Percentiles rank a stretch among this genome's conserved stretches.
Evolutionary conservation across 1,140 invertebrate species (phyloP).

Genomic region (Bombus picipes): DNA sequence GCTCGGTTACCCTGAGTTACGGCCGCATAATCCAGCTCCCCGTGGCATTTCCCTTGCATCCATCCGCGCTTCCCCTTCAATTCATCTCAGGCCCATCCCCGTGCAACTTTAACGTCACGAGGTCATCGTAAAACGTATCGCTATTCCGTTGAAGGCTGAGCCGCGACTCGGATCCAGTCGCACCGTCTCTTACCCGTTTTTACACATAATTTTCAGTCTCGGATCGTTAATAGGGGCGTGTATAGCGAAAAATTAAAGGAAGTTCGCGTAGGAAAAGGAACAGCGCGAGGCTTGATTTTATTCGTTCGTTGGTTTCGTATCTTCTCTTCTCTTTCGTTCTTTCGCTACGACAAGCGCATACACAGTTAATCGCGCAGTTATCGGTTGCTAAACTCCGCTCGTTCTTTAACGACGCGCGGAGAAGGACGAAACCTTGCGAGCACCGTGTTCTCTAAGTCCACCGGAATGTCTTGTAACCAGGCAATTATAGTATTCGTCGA

Average conservation of each 20-base stretch:
- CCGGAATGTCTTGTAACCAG: constrained; percentile 47
- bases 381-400: neutral
- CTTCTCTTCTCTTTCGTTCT: too few species aligned
- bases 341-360: too few species aligned
- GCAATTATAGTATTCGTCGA: constrained; percentile 53
- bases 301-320: neutral
- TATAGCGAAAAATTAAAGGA: neutral
- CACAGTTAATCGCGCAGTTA: too few species aligned
- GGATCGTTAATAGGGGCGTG: neutral
- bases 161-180: constrained; percentile 42
- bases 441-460: neutral
- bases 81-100: constrained; percentile 50
- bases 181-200: neutral
- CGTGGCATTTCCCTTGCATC: constrained; percentile 35
- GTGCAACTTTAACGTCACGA: constrained; percentile 66
- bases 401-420: neutral
- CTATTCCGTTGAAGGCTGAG: constrained; percentile 65
- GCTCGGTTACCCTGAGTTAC: constrained; percentile 66
- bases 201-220: neutral
- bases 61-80: constrained; percentile 41
- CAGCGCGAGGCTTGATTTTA: too few species aligned
- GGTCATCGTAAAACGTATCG: constrained; percentile 74
- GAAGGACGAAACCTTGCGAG: too few species aligned
- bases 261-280: too few species aligned
- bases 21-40: constrained; percentile 65